phyloP scores from a whole-genome alignment of 2,888 invertebrate species.

The Heteromurus nitidus region DNA sequence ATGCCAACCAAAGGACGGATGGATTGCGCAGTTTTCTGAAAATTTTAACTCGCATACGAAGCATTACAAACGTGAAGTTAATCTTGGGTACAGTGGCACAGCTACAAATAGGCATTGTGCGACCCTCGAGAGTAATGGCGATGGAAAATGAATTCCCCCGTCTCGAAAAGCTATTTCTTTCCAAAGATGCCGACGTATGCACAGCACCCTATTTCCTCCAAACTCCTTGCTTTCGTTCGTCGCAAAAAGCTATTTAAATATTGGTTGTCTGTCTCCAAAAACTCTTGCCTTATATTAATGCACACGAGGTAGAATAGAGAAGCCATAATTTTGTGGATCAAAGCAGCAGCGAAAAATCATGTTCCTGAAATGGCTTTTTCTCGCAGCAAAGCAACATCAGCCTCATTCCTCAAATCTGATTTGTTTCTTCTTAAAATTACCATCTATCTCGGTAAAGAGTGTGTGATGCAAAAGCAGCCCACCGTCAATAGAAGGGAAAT shows the following conservation, averaged over 20 bases:
- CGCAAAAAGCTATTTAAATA: neutral
- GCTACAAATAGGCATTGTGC: too few species aligned
- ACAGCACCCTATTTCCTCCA: too few species aligned
- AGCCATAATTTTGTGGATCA: conserved; percentile 12
- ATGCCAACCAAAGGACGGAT: too few species aligned
- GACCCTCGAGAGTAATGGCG: too few species aligned
- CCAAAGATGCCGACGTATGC: too few species aligned
- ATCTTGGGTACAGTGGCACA: too few species aligned
- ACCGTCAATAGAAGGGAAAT: neutral
- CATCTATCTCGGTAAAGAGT: conserved; percentile 30
- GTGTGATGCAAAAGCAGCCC: conserved; percentile 7
- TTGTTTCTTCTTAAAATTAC: conserved; percentile 48
- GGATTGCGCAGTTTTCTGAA: too few species aligned
- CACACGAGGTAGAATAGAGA: neutral
- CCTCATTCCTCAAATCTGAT: conserved; percentile 36
- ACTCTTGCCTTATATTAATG: too few species aligned
- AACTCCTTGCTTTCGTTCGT: too few species aligned
- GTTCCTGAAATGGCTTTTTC: conserved; percentile 1
- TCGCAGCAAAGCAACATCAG: neutral
- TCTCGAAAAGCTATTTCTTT: neutral
- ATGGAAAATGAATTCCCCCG: neutral
- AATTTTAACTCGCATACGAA: too few species aligned
- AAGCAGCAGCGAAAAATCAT: neutral
- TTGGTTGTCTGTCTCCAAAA: too few species aligned
- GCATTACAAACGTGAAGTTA: too few species aligned